A percentile compares a stretch with the other conserved stretches of the same genome.
Conservation (phyloP, 2,888 invertebrate genomes). For the Cryptocheilus praepositus region DNA sequence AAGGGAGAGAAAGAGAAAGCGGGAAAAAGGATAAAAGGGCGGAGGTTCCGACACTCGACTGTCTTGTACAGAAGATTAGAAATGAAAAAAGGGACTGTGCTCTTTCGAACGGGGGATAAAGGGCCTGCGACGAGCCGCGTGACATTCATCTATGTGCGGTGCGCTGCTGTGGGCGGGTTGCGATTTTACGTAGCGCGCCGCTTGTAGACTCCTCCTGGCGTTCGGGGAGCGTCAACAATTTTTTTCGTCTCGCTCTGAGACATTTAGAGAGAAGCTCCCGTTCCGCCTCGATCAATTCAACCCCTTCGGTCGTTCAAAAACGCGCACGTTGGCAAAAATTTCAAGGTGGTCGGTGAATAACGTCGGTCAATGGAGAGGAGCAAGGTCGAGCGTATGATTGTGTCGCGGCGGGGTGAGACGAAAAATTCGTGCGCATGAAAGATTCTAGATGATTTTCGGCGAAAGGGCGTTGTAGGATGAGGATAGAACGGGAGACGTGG, state of each 20-base stretch:
- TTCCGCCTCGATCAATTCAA: no score
- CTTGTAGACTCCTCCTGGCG: no score
- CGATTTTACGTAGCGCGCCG: no score
- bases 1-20: background rate
- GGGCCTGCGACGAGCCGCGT: background rate
- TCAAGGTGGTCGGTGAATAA: no score
- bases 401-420: slow-evolving; percentile 18
- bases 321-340: no score
- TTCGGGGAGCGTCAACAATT: no score
- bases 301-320: no score
- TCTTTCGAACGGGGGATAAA: background rate
- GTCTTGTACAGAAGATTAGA: slow-evolving; percentile 23
- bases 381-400: slow-evolving; percentile 19
- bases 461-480: slow-evolving; percentile 30
- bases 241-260: no score
- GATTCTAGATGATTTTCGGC: slow-evolving; percentile 53
- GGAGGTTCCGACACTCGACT: slow-evolving; percentile 17
- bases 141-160: no score
- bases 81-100: slow-evolving; percentile 13
- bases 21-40: slow-evolving; percentile 7
- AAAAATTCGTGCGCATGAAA: slow-evolving; percentile 55
- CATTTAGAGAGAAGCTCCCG: no score
- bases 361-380: slow-evolving; percentile 12
- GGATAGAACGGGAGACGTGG: slow-evolving; percentile 26
- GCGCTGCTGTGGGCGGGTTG: no score